Percentiles rank a stretch among this genome's conserved stretches.
Evolutionary conservation across 2,797 vertebrate genomes (phyloP).

Genomic region (Masticophis lateralis): DNA sequence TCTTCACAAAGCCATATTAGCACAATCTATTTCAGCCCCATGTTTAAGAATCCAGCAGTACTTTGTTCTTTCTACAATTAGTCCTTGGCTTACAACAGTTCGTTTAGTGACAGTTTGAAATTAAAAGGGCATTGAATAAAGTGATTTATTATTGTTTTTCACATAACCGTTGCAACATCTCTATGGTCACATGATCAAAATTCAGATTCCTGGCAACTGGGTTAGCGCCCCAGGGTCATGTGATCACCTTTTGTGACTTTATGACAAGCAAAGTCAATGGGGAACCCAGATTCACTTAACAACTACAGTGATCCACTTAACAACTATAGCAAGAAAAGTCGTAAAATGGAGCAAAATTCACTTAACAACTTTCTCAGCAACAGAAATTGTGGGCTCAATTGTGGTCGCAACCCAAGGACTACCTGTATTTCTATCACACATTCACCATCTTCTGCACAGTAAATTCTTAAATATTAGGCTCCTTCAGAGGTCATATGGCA

Average conservation of each 20-base stretch:
- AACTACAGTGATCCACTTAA: neutral
- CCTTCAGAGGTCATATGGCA: slow-evolving; percentile 26
- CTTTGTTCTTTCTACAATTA: neutral
- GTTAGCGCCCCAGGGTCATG: neutral
- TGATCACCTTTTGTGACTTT: neutral
- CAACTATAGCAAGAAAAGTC: too few relatives aligned
- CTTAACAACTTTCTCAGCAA: neutral
- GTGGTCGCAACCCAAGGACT: neutral
- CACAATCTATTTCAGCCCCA: neutral
- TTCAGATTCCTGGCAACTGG: neutral
- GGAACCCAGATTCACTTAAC: neutral
- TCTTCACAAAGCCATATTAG: neutral
- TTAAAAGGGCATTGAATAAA: neutral
- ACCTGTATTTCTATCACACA: neutral
- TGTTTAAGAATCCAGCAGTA: neutral
- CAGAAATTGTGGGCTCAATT: neutral
- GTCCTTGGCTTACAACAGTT: neutral
- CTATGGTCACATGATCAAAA: neutral
- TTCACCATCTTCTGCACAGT: neutral
- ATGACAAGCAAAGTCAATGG: neutral
- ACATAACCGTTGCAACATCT: neutral
- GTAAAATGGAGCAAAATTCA: too few relatives aligned
- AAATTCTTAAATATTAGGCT: neutral
- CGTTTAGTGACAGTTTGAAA: neutral
- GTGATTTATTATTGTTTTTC: neutral